Base-by-base conservation (phyloP, 2,888 invertebrate species). In the Bibio marci region DNA sequence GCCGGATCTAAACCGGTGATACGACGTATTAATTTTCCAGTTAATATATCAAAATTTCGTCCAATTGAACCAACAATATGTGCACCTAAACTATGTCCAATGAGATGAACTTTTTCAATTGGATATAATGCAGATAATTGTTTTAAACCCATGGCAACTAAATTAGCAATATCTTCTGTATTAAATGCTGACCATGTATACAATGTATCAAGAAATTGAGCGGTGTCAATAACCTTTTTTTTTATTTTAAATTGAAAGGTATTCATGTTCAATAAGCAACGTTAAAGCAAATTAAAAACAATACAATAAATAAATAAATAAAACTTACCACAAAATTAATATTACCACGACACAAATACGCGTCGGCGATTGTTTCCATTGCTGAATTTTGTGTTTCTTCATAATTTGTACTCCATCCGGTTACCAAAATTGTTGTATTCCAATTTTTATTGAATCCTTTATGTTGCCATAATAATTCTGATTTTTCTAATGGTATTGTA, bases 1-100 rank as follows among this genome's bases (percentile, higher is more conserved):
- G 60, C 59, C 3, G 59, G 60, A 50, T 59, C 61, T 15, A 59
- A 44, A 7, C 55, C 59, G 1, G 59, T 61, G 28, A 59, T 57
- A 12, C 58, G 52, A 10, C 51, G 50, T 18, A 59, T 48, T 10
- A 46, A 17, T 35, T 53, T 46, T 4, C 49, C 50, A 2, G 61
- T 56, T 3, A 52, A 37, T 3, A 46, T 42, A 26, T 43, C 47
- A 33, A 57, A 61, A 12, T 48, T 47, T 11, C 56, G 50, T 0
- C 56, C 61, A 6, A 58, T 57, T 2, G 47, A 39, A 13, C 60
- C 58, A 48, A 52, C 51, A 25, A 59, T 57, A 37, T 59, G 61
- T 2, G 59, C 59, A 6, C 59, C 58, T 40, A 59, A 43, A n/a
- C 56, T 58, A 30, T 62, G 59, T 2, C 61, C 56, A 26, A 45